A percentile compares a stretch with the other conserved stretches of the same genome.
Evolutionary conservation across 1,140 invertebrate species (phyloP).

Genomic region (Solen grandis): DNA sequence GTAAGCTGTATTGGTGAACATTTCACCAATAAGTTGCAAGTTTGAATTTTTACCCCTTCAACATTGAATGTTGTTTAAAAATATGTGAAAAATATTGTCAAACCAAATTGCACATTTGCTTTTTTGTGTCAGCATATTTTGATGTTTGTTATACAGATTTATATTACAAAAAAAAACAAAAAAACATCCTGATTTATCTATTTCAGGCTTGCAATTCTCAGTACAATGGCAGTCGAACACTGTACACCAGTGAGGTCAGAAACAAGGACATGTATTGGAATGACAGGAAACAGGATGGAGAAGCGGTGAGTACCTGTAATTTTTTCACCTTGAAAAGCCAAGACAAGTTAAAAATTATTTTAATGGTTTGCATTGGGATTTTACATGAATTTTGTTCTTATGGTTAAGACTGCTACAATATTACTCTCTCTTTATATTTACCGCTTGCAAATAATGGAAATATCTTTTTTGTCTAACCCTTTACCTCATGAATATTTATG

Average conservation of each 20-base stretch:
- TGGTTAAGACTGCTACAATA: too few relatives aligned
- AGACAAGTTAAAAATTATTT: background rate
- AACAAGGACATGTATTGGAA: constrained; percentile 72
- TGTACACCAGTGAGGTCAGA: constrained; percentile 52
- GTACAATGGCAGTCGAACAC: constrained; percentile 43
- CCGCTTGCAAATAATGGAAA: too few relatives aligned
- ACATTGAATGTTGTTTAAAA: background rate
- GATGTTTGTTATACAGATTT: too few relatives aligned
- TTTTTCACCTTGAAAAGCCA: background rate
- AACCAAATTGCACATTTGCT: background rate
- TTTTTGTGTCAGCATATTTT: too few relatives aligned
- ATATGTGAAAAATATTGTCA: background rate
- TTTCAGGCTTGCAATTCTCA: constrained; percentile 3
- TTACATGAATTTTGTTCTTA: background rate
- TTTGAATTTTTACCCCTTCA: background rate
- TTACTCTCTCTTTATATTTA: too few relatives aligned
- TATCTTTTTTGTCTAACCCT: too few relatives aligned
- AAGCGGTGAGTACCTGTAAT: constrained; percentile 62
- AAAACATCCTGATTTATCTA: background rate
- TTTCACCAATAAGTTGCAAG: background rate
- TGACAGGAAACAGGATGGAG: constrained; percentile 66
- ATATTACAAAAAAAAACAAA: background rate
- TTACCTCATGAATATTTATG: too few relatives aligned
- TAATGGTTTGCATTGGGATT: background rate
- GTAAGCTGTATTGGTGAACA: too few relatives aligned